Evolutionary conservation across 2,113 vertebrate genomes (phyloP), one percentile per base, ranked within the genome.

Genomic region (Ploceus nigricollis): DNA sequence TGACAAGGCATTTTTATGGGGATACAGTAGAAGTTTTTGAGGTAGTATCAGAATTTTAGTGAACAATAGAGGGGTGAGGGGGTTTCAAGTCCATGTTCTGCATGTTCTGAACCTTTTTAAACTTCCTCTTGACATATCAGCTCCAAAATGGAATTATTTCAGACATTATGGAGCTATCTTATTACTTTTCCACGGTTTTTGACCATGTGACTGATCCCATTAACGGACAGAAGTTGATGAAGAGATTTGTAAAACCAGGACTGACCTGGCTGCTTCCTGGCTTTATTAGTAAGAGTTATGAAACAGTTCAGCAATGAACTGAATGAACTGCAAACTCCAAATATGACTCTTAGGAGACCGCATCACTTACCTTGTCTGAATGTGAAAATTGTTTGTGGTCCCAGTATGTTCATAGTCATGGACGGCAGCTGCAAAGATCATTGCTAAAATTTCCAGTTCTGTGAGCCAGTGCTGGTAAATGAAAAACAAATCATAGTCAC

Each of bases 351-450:
- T 25, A 47, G 27, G 15, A 77, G 54, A 69, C 7, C 4, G 11
- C 18, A 66, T 30, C 4, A 22, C 96, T 96, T 97, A 99, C 99
- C 99, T 99, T 92, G 99, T 99, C 98, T 99, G 99, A 96, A 99
- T 99, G 97, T 99, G 99, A 96, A 99, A 99, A 97, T 99, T 99
- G 97, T 99, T 99, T 66, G 99, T 99, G 48, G 99, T 99, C 96
- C 99, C 99, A 60, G 99, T 99, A 94, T 99, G 99, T 84, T 99
- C 99, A 37, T 99, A 99, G 97, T 99, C 99, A 83, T 99, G 99
- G 96, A 99, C 98, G 20, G 99, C 99, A 96, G 99, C 99, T 54
- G 99, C 99, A 95, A 99, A 99, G 89, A 99, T 99, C 99, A 99
- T 99, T 50, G 99, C 99, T 83, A 99, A 97, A 90, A 99, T 99